Percentiles rank a stretch among this genome's conserved stretches.
phyloP scores from a whole-genome alignment of 2,113 vertebrate genomes.

The Pachypanchax playfairii region DNA sequence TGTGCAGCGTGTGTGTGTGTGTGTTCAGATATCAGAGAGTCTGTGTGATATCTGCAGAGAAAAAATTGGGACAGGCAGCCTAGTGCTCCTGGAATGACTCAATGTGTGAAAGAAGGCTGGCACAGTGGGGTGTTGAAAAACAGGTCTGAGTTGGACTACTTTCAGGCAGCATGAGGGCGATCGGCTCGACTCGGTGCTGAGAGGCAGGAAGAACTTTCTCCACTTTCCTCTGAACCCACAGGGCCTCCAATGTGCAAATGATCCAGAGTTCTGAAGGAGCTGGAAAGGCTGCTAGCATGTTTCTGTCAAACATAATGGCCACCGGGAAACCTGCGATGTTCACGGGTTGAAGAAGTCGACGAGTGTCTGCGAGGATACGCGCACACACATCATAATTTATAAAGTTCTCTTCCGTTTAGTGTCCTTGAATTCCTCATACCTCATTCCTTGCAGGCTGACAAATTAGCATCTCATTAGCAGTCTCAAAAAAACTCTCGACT shows the following conservation, averaged over 20 bases:
- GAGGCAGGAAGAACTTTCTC: constrained; percentile 44
- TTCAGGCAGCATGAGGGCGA: constrained; percentile 57
- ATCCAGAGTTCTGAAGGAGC: constrained; percentile 37
- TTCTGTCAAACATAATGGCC: constrained; percentile 46
- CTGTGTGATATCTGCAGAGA: constrained; percentile 58
- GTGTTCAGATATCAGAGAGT: constrained; percentile 60
- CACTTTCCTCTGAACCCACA: constrained; percentile 47
- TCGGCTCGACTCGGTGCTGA: constrained; percentile 43
- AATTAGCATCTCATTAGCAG: constrained; percentile 76
- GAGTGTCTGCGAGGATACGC: not conserved
- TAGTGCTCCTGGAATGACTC: constrained; percentile 64
- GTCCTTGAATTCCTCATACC: constrained; percentile 68
- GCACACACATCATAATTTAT: constrained; percentile 12
- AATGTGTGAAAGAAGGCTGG: constrained; percentile 51
- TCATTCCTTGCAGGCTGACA: constrained; percentile 61
- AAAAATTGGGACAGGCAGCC: constrained; percentile 69
- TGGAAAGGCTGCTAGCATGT: constrained; percentile 43
- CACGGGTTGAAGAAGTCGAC: constrained; percentile 11
- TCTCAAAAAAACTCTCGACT: constrained; percentile 59
- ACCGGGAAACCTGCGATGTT: constrained; percentile 5
- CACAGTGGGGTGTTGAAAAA: constrained; percentile 62
- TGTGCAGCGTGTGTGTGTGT: constrained; percentile 25
- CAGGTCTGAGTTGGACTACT: constrained; percentile 68
- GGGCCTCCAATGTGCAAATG: constrained; percentile 45
- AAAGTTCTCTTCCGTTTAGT: constrained; percentile 46